phyloP scores from a whole-genome alignment of 2,888 invertebrate genomes.

The Caenorhabditis panamensis region DNA sequence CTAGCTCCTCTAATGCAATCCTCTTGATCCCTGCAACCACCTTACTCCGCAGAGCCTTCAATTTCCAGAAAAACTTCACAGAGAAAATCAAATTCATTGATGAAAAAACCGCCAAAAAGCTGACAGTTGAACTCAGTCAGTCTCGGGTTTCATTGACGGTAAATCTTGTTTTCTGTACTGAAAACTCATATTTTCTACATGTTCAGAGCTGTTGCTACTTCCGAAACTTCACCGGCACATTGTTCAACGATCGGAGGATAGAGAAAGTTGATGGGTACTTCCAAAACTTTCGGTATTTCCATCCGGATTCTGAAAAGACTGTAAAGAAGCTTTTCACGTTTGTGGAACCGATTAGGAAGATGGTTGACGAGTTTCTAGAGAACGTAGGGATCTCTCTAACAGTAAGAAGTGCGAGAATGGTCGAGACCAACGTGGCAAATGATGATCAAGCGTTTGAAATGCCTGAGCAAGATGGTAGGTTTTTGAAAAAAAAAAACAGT shows the following conservation, averaged over 20 bases:
- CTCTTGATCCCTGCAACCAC: constrained; percentile 72
- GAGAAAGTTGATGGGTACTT: constrained; percentile 74
- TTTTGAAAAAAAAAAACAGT: no score
- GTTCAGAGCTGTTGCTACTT: constrained; percentile 72
- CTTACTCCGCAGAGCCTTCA: constrained; percentile 59
- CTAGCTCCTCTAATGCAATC: constrained; percentile 62
- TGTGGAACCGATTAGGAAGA: constrained; percentile 19
- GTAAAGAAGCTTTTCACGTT: constrained; percentile 19
- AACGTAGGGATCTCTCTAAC: constrained; percentile 43
- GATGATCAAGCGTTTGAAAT: constrained; percentile 57
- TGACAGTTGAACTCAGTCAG: constrained; percentile 1
- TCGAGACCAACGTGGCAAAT: constrained; percentile 58
- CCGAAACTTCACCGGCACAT: constrained; percentile 30
- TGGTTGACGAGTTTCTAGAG: constrained; percentile 45
- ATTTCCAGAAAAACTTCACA: constrained; percentile 31
- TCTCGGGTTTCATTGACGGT: constrained; percentile 27
- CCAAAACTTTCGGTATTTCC: constrained; percentile 74
- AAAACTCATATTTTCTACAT: not conserved
- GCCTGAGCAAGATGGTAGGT: constrained; percentile 45
- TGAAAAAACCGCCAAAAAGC: not conserved
- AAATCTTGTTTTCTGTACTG: not conserved
- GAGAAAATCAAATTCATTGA: constrained; percentile 31
- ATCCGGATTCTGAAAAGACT: constrained; percentile 48
- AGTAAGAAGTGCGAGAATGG: constrained; percentile 37
- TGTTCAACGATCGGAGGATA: constrained; percentile 47